Evolutionary conservation across 1,140 invertebrate species (phyloP), one percentile per base, ranked within the genome.

Genomic region (Magallana gigas): DNA sequence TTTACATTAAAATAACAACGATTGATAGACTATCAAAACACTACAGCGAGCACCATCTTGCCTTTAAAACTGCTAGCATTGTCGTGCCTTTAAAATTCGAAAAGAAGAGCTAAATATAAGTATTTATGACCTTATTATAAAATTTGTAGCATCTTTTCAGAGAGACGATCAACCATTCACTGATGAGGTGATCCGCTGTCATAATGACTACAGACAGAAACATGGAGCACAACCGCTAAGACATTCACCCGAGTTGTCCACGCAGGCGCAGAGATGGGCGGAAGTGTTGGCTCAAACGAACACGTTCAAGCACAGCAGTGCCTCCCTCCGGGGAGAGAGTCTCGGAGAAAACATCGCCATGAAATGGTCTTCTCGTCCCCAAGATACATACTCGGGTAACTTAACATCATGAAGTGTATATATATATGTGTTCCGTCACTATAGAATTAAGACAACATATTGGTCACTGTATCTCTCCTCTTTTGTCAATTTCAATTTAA

Each of bases 231-330:
- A 71, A 5, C 96, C 96, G 57, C 95, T 97, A 16, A 96, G 96
- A 71, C 97, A 91, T 71, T 86, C 90, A 48, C 80, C 90, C 9
- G 90, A 97, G 96, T 94, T 98, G n/a, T 97, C 97, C 91, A 96
- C 96, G 91, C 96, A 97, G 91, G 97, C 97, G 57, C 96, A 98
- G 94, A 97, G 97, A 93, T 98, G 97, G 97, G 97, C 97, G 0
- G 96, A 97, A 87, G 95, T 96, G 84, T 92, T 98, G 36, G 96
- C 96, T 1, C 95, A 96, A 57, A 96, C 95, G 87, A 96, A 97
- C 62, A 95, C 94, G 83, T 95, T 98, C 90, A 95, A 97, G 89
- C 98, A 98, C 93, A 96, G 97, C 88, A 87, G 88, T 8, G 84
- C 84, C 81, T 87, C 89, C 0, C 81, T 92, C n/a, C 91, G 92